Conservation (phyloP, 2,888 invertebrate genomes). For the Athrips mouffetella region DNA sequence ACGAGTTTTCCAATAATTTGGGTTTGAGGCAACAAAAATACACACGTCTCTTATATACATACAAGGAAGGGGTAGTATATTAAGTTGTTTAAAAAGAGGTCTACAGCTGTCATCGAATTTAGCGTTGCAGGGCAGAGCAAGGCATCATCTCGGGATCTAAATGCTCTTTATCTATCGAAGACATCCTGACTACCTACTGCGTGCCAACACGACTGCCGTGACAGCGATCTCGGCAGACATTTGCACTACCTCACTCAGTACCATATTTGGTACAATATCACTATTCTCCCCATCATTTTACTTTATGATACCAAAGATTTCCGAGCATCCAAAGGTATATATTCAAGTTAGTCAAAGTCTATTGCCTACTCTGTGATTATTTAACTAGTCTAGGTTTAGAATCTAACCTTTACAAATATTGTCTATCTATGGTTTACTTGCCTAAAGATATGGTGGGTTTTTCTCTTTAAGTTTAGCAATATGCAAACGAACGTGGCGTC, state of each 20-base stretch:
- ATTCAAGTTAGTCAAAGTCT: too few relatives aligned
- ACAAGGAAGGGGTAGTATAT: too few relatives aligned
- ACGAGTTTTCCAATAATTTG: too few relatives aligned
- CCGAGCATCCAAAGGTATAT: background rate
- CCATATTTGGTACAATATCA: background rate
- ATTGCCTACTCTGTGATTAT: too few relatives aligned
- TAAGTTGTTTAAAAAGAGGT: too few relatives aligned
- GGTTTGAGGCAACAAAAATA: too few relatives aligned
- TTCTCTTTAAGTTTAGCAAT: too few relatives aligned
- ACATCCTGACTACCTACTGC: constrained; percentile 52
- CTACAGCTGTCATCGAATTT: too few relatives aligned
- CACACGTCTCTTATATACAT: too few relatives aligned
- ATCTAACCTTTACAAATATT: background rate
- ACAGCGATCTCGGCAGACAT: constrained; percentile 49
- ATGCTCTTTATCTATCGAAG: constrained; percentile 54
- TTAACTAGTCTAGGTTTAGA: too few relatives aligned
- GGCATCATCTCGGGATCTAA: constrained; percentile 42
- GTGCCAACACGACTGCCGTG: constrained; percentile 46
- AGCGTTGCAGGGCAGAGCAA: constrained; percentile 9
- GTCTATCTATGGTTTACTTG: background rate
- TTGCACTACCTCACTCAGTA: constrained; percentile 26
- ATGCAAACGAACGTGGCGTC: constrained; percentile 35
- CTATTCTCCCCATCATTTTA: background rate
- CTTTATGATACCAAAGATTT: background rate
- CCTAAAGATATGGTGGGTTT: too few relatives aligned